phyloP scores from a whole-genome alignment of 53 echinoderm and acorn worm genomes.

The Apostichopus leukothele region DNA sequence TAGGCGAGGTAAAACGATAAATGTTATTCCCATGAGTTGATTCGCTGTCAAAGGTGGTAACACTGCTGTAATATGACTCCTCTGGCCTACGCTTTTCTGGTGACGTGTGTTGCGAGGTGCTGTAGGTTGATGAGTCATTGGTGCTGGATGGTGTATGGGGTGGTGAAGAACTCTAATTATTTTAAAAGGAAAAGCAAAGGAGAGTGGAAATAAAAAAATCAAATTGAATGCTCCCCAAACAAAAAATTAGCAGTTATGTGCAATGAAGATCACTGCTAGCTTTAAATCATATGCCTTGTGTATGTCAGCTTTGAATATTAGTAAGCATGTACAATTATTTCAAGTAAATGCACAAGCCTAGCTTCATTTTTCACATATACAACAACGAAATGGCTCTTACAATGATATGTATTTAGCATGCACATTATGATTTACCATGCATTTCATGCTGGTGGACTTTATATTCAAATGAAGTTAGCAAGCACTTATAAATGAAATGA shows the following conservation, averaged over 20 bases:
- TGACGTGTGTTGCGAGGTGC: constrained; percentile 86
- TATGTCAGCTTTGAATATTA: too few relatives aligned
- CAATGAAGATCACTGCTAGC: background rate
- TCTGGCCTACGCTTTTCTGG: constrained; percentile 85
- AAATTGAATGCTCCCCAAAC: background rate
- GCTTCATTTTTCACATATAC: too few relatives aligned
- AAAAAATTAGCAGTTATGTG: background rate
- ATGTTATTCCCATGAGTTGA: constrained; percentile 39
- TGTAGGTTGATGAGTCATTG: constrained; percentile 74
- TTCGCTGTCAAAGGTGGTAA: constrained; percentile 87
- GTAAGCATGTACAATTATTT: too few relatives aligned
- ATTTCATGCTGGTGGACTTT: too few relatives aligned
- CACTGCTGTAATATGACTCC: constrained; percentile 88
- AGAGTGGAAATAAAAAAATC: background rate
- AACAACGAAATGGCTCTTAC: too few relatives aligned
- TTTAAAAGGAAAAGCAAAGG: constrained; percentile 5
- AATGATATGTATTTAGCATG: too few relatives aligned
- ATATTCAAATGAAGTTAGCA: too few relatives aligned
- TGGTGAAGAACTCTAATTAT: constrained; percentile 42
- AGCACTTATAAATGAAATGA: too few relatives aligned
- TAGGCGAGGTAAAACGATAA: constrained; percentile 24
- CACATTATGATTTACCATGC: too few relatives aligned
- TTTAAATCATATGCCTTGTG: too few relatives aligned
- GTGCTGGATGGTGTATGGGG: constrained; percentile 82
- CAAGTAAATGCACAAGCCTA: too few relatives aligned